Conservation (phyloP, 2,113 vertebrate species). For the Scortum barcoo region DNA sequence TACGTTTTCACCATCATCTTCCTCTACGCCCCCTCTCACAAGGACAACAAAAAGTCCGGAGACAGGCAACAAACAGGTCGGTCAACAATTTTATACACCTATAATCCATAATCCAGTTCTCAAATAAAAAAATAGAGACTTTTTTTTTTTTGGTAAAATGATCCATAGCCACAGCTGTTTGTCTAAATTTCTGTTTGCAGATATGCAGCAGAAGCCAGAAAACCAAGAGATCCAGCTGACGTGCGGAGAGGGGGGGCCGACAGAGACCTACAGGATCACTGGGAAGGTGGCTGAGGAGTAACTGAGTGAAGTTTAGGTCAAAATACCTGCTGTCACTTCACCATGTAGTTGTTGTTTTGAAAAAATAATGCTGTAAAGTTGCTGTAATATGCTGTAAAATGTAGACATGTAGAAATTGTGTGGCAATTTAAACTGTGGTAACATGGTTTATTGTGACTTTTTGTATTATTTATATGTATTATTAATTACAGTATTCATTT, state of each 20-base stretch:
- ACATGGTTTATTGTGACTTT: too few relatives aligned
- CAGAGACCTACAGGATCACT: constrained; percentile 49
- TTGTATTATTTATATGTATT: too few relatives aligned
- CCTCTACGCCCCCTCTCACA: constrained; percentile 66
- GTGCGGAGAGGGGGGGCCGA: constrained; percentile 23
- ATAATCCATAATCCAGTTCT: neutral
- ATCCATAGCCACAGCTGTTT: neutral
- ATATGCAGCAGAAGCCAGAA: constrained; percentile 20
- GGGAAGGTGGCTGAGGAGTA: constrained; percentile 57
- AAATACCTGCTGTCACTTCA: neutral
- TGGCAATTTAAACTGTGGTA: neutral
- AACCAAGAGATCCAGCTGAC: constrained; percentile 35
- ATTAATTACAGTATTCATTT: neutral
- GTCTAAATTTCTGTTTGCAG: constrained; percentile 17
- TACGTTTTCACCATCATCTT: constrained; percentile 64
- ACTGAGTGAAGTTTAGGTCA: neutral
- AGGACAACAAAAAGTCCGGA: constrained; percentile 10
- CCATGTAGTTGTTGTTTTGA: too few relatives aligned
- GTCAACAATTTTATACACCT: neutral
- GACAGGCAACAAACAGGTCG: constrained; percentile 28
- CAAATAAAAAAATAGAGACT: neutral
- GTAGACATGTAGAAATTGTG: neutral
- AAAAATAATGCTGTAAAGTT: neutral
- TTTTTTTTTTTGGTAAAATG: constrained; percentile 14
- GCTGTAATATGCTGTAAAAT: neutral